These are phyloP conservation scores for Varanus komodoensis DNA, from an alignment of 2,113 vertebrate genomes.

Conservation along the genomic window DNA sequence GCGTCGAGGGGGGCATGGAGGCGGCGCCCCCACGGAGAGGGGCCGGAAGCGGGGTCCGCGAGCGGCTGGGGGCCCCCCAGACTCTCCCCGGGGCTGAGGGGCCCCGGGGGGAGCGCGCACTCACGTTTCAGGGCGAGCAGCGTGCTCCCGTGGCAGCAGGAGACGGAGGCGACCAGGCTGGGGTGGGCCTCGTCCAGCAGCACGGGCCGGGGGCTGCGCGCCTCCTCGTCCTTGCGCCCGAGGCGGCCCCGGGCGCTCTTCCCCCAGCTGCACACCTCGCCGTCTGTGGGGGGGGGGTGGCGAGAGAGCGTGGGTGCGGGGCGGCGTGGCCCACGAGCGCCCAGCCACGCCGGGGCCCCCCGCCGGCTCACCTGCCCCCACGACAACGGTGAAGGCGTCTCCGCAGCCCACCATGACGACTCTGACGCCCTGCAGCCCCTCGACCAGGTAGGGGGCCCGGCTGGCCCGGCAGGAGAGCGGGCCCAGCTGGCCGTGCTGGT, in stretches of 20 bases:
- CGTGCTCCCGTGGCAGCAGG: conserved; percentile 98
- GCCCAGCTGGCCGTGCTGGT: conserved; percentile 96
- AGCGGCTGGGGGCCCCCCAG: too few relatives aligned
- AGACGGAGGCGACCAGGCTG: conserved; percentile 90
- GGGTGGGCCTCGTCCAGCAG: conserved; percentile 92
- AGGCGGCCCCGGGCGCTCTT: conserved; percentile 96
- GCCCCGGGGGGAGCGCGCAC: conserved; percentile 59
- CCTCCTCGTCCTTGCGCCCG: conserved; percentile 92
- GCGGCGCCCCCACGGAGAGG: background rate
- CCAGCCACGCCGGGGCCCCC: background rate
- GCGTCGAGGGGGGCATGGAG: background rate
- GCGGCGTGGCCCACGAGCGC: accelerated
- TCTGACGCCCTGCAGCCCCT: conserved; percentile 81
- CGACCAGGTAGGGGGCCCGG: conserved; percentile 87
- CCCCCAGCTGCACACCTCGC: conserved; percentile 96
- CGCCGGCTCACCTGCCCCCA: conserved; percentile 86
- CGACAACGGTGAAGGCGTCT: conserved; percentile 94
- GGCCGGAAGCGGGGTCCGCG: too few relatives aligned
- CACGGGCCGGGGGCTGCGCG: conserved; percentile 84
- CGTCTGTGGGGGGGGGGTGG: conserved; percentile 76
- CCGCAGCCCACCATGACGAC: conserved; percentile 91
- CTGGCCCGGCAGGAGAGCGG: conserved; percentile 83
- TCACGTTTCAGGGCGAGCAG: conserved; percentile 95
- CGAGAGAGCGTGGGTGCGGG: background rate
- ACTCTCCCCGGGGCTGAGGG: too few relatives aligned